Conservation (phyloP, 2,888 invertebrate species). For the Caenorhabditis zanzibari region DNA sequence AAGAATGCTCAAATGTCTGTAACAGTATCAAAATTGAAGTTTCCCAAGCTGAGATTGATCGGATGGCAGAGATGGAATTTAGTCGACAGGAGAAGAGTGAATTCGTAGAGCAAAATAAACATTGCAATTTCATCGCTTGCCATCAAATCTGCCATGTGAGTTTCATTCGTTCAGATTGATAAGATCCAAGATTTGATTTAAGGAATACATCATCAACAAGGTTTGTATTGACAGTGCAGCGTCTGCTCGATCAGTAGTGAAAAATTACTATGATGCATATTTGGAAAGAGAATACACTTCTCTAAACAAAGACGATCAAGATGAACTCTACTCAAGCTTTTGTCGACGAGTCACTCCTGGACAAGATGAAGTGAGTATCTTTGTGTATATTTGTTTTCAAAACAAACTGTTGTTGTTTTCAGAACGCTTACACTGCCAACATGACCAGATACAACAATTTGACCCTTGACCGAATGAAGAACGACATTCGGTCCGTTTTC, state of each 20-base stretch:
- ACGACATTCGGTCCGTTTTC: constrained; percentile 65
- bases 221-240: constrained; percentile 61
- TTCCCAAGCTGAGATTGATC: constrained; percentile 36
- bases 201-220: constrained; percentile 68
- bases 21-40: constrained; percentile 58
- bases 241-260: constrained; percentile 53
- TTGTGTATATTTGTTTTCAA: not conserved
- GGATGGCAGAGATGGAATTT: constrained; percentile 52
- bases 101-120: constrained; percentile 67
- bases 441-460: constrained; percentile 69
- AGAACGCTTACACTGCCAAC: constrained; percentile 66
- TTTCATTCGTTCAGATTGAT: not conserved
- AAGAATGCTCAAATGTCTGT: constrained; percentile 69
- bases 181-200: constrained; percentile 13
- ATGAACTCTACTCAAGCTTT: constrained; percentile 70
- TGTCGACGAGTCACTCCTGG: constrained; percentile 69
- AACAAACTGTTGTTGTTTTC: not conserved
- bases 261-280: constrained; percentile 67
- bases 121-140: constrained; percentile 70
- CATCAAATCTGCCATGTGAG: constrained; percentile 74
- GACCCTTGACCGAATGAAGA: constrained; percentile 66
- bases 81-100: constrained; percentile 48
- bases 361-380: constrained; percentile 61
- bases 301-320: constrained; percentile 58
- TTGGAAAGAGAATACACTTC: constrained; percentile 61